phyloP scores from a whole-genome alignment of 2,888 invertebrate species.

The Argyresthia goedartella region DNA sequence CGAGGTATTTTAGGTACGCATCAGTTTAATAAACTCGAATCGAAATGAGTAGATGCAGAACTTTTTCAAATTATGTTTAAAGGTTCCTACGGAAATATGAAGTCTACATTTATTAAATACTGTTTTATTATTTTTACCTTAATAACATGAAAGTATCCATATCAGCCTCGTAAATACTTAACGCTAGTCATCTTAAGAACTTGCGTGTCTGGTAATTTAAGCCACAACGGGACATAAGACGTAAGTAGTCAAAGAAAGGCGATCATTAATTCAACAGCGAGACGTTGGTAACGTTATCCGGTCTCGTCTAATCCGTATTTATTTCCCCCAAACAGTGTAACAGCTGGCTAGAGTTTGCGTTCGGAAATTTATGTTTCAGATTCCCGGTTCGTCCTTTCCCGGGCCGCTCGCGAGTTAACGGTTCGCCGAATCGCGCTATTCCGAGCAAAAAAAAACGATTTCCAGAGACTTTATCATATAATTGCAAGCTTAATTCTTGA shows the following conservation, averaged over 20 bases:
- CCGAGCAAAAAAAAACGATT: neutral
- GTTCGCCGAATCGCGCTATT: neutral
- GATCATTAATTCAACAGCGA: conserved; percentile 44
- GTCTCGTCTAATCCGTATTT: conserved; percentile 47
- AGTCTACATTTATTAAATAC: no score
- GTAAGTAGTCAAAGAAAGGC: conserved; percentile 1
- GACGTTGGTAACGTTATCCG: neutral
- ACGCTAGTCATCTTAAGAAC: no score
- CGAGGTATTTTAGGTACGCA: no score
- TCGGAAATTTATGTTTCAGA: conserved; percentile 53
- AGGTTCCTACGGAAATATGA: no score
- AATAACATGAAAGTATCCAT: no score
- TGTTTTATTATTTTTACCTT: no score
- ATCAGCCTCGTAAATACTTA: no score
- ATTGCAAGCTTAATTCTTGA: neutral
- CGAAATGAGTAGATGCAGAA: no score
- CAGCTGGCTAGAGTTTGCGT: conserved; percentile 60
- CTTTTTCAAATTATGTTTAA: no score
- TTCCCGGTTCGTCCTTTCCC: conserved; percentile 20
- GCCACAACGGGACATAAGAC: neutral
- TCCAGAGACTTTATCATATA: neutral
- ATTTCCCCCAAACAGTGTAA: conserved; percentile 59
- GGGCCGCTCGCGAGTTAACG: neutral
- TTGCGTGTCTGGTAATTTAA: neutral
- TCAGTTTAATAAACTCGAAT: no score